phyloP scores from a whole-genome alignment of 1,140 invertebrate genomes.

The Saccostrea cuccullata region DNA sequence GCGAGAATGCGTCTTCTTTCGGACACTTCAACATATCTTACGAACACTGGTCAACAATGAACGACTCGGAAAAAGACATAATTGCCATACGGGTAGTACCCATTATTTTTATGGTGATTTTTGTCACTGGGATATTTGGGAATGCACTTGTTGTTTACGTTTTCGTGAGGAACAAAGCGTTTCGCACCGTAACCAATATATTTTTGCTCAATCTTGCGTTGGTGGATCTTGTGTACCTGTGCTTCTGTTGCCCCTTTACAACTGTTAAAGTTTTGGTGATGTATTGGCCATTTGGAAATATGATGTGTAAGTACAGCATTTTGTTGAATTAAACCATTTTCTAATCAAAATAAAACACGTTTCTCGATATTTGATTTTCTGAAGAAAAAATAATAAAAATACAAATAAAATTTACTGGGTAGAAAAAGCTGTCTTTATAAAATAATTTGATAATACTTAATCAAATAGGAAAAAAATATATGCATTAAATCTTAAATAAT shows the following conservation, averaged over 20 bases:
- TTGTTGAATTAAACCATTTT: neutral
- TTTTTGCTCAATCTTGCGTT: slow-evolving; percentile 90
- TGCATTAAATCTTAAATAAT: neutral
- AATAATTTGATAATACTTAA: too few species aligned
- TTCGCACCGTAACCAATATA: slow-evolving; percentile 94
- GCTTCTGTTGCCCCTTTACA: slow-evolving; percentile 90
- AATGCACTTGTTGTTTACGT: slow-evolving; percentile 90
- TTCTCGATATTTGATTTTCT: too few species aligned
- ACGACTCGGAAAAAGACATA: neutral
- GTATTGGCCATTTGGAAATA: slow-evolving; percentile 91
- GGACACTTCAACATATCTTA: neutral
- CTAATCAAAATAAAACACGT: too few species aligned
- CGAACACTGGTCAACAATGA: slow-evolving; percentile 17
- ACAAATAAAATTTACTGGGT: too few species aligned
- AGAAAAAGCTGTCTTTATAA: too few species aligned
- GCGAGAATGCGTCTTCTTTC: neutral
- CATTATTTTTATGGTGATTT: slow-evolving; percentile 90
- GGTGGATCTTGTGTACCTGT: slow-evolving; percentile 94
- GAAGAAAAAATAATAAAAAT: too few species aligned
- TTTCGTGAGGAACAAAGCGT: slow-evolving; percentile 90
- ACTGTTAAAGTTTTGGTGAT: slow-evolving; percentile 74
- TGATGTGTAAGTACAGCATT: slow-evolving; percentile 84
- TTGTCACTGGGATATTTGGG: slow-evolving; percentile 90
- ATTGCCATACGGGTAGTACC: slow-evolving; percentile 81
- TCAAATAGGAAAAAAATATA: neutral